Conservation (phyloP, 2,888 invertebrate genomes). For the Drosophila koepferae region DNA sequence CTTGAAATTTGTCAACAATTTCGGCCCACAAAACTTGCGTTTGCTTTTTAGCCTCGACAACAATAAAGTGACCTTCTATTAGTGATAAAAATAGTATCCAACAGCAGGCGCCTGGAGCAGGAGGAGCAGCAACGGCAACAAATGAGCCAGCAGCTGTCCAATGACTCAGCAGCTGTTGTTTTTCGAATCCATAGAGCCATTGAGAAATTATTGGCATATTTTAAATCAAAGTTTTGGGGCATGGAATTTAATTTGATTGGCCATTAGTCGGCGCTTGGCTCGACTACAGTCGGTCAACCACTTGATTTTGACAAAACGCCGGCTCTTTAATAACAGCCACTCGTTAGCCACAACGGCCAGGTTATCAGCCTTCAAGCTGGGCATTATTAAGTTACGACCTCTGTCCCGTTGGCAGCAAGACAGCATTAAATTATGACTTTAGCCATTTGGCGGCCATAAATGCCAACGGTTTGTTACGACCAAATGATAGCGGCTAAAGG, state of each 20-base stretch:
- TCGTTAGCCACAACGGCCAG: conserved; percentile 38
- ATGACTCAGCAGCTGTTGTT: conserved; percentile 70
- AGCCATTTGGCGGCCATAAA: conserved; percentile 60
- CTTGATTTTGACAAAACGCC: conserved; percentile 44
- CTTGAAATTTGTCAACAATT: conserved; percentile 79
- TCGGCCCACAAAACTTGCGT: conserved; percentile 70
- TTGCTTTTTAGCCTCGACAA: conserved; percentile 45
- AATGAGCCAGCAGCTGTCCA: conserved; percentile 69
- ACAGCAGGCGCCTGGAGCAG: background rate
- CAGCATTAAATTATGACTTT: conserved; percentile 52
- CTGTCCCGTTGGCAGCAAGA: conserved; percentile 17
- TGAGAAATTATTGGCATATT: conserved; percentile 70
- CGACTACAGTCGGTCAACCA: conserved; percentile 28
- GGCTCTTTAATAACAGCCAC: conserved; percentile 46
- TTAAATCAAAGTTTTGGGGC: conserved; percentile 58
- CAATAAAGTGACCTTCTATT: conserved; percentile 77
- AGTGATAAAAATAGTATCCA: conserved; percentile 72
- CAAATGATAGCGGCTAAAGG: conserved; percentile 57
- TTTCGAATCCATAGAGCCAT: conserved; percentile 19
- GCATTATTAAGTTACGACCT: conserved; percentile 60
- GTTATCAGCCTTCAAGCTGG: conserved; percentile 14
- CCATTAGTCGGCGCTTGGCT: conserved; percentile 38
- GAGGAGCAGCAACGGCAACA: conserved; percentile 43
- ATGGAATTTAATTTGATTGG: conserved; percentile 56
- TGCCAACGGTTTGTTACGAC: conserved; percentile 48